A percentile compares a stretch with the other conserved stretches of the same genome.
Evolutionary conservation across 2,888 invertebrate species (phyloP).

Genomic region (Cantharis rufa): DNA sequence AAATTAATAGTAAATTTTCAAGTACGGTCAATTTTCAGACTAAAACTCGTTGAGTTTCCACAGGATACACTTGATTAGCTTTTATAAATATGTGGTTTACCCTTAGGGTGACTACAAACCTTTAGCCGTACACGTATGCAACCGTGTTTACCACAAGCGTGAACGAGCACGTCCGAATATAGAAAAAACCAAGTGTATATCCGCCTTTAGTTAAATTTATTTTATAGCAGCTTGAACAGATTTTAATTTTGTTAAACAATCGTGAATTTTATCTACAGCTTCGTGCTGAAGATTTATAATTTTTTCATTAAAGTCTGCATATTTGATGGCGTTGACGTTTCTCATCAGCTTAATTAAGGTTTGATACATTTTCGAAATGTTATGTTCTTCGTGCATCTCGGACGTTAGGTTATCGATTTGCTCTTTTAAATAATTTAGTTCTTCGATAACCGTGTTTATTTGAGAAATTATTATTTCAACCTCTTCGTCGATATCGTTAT

Average conservation of each 20-base stretch:
- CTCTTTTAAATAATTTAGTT: background rate
- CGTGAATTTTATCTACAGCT: constrained; percentile 8
- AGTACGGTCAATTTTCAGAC: background rate
- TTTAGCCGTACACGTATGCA: no score
- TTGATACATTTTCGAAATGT: constrained; percentile 3
- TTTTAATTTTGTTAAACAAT: constrained; percentile 10
- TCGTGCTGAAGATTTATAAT: constrained; percentile 8
- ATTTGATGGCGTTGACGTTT: constrained; percentile 14
- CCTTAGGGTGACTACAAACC: background rate
- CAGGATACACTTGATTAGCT: background rate
- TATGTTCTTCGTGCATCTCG: background rate
- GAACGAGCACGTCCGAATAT: no score
- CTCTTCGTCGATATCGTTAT: background rate
- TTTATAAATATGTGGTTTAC: background rate
- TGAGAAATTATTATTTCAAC: background rate
- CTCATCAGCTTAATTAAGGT: constrained; percentile 18
- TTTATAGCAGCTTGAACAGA: background rate
- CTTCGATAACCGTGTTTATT: background rate
- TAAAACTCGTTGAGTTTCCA: background rate
- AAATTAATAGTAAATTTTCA: background rate
- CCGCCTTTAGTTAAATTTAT: background rate
- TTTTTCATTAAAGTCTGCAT: constrained; percentile 11
- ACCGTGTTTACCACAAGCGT: no score
- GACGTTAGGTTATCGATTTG: background rate
- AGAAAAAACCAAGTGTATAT: background rate